Evolutionary conservation across 2,888 invertebrate species (phyloP).

Genomic region (Campopleginae sp.): DNA sequence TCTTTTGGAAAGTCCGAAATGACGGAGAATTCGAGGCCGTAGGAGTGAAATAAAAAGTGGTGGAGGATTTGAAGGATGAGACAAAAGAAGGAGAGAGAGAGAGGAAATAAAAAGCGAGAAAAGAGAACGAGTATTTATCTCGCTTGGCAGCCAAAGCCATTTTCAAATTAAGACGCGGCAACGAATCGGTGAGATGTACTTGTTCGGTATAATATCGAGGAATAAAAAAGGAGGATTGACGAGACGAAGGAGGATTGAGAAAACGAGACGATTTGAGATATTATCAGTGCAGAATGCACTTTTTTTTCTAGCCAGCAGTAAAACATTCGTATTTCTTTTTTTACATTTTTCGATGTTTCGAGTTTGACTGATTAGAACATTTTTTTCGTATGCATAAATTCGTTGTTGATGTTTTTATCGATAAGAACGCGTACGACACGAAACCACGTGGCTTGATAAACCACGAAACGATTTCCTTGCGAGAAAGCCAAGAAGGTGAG

Average conservation of each 20-base stretch:
- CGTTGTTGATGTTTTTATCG: neutral
- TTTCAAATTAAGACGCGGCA: slow-evolving; percentile 68
- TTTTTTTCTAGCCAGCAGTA: neutral
- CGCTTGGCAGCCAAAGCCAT: slow-evolving; percentile 69
- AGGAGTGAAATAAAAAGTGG: slow-evolving; percentile 57
- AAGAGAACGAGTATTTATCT: slow-evolving; percentile 64
- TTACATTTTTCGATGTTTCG: neutral
- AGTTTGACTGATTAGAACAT: neutral
- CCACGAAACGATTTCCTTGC: slow-evolving; percentile 54
- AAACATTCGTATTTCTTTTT: slow-evolving; percentile 17
- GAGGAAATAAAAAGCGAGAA: neutral
- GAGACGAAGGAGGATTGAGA: neutral
- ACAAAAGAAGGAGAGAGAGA: slow-evolving; percentile 16
- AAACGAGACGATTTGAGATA: slow-evolving; percentile 41
- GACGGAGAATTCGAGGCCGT: slow-evolving; percentile 65
- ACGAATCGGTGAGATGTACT: slow-evolving; percentile 66
- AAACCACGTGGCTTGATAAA: slow-evolving; percentile 46
- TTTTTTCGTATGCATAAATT: neutral
- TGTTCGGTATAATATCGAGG: slow-evolving; percentile 60
- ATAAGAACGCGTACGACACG: neutral
- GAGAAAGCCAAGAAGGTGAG: slow-evolving; percentile 77
- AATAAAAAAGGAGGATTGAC: slow-evolving; percentile 19
- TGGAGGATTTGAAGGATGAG: slow-evolving; percentile 39
- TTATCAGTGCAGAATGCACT: slow-evolving; percentile 51
- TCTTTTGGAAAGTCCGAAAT: slow-evolving; percentile 49